Evolutionary conservation across 2,113 vertebrate species (phyloP), one percentile per base, ranked within the genome.

Genomic region (Burhinus oedicnemus): DNA sequence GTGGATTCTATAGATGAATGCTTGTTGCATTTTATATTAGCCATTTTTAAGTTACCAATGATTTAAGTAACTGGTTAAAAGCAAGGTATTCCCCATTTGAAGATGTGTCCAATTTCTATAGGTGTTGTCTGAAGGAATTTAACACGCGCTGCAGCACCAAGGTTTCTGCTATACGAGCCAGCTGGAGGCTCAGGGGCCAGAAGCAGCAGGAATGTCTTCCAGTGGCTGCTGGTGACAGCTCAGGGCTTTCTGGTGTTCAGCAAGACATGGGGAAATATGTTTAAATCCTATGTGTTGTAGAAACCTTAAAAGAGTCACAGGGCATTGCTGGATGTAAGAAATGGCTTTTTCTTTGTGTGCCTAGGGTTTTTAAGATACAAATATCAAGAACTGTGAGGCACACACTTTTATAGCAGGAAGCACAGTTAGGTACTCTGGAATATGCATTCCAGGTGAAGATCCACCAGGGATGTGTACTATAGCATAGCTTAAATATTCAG

Each of bases 81-180:
- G 11, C 25, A 75, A 78, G 11, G 7, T 62, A 40, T 27, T 78
- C 3, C 18, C 22, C 6, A 15, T 70, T 36, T 54, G 58, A 74
- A 58, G 30, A 19, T 1, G 1, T 10, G 21, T 12, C 8, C 3
- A 44, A 42, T 81, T 72, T 81, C 26, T 65, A 10, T 20, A 68
- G n/a, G 14, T 30, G 15, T 21, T 49, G 2, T 21, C 22, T 81
- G 61, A 75, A 68, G 52, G 16, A 91, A 10, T 42, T 62, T 21
- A 30, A 9, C 10, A 1, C 2, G 8, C 1, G 1, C 4, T 80
- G 26, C 40, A 51, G 15, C 18, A 34, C 57, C 20, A 3, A 0
- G 1, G 8, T 4, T 64, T 51, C 27, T 60, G 27, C 29, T 1
- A 1, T 4, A 9, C 3, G 5, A 81, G 4, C 40, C 29, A 51